A percentile compares a stretch with the other conserved stretches of the same genome.
phyloP scores from a whole-genome alignment of 1,140 invertebrate species.

The Camponotus pennsylvanicus region DNA sequence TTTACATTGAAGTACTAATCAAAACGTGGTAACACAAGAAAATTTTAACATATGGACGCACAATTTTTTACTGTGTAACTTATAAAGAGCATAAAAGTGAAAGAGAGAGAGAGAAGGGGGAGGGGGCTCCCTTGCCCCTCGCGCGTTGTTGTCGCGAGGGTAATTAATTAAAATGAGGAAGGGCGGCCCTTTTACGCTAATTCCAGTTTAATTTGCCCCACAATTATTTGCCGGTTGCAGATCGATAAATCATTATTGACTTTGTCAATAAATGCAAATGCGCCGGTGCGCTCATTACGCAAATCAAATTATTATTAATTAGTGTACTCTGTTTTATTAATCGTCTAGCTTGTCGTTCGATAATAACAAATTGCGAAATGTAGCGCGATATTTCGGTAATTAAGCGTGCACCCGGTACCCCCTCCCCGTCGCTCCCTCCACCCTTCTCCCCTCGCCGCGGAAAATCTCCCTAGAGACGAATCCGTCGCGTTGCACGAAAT shows the following conservation, averaged over 20 bases:
- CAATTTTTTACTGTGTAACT: too few species aligned
- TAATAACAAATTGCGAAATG: conserved; percentile 63
- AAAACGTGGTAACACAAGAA: too few species aligned
- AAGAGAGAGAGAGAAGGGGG: too few species aligned
- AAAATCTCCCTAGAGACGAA: conserved; percentile 42
- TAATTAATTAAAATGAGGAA: conserved; percentile 63
- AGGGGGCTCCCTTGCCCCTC: not conserved
- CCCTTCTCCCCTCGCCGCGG: not conserved
- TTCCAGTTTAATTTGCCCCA: conserved; percentile 61
- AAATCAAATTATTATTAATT: conserved; percentile 65
- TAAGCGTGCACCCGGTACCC: conserved; percentile 36
- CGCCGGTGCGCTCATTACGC: conserved; percentile 62
- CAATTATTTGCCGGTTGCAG: conserved; percentile 60
- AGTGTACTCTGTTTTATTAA: conserved; percentile 64
- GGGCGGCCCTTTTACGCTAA: conserved; percentile 59
- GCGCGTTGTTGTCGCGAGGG: conserved; percentile 51
- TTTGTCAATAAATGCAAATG: conserved; percentile 65
- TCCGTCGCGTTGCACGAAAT: not conserved
- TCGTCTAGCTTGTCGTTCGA: conserved; percentile 61
- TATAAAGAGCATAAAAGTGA: too few species aligned
- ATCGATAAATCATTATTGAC: conserved; percentile 65
- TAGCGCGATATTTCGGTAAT: conserved; percentile 63
- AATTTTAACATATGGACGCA: too few species aligned
- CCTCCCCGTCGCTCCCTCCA: too few species aligned
- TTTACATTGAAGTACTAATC: too few species aligned